Conservation (phyloP, 1,140 invertebrate species). For the Magallana gigas region DNA sequence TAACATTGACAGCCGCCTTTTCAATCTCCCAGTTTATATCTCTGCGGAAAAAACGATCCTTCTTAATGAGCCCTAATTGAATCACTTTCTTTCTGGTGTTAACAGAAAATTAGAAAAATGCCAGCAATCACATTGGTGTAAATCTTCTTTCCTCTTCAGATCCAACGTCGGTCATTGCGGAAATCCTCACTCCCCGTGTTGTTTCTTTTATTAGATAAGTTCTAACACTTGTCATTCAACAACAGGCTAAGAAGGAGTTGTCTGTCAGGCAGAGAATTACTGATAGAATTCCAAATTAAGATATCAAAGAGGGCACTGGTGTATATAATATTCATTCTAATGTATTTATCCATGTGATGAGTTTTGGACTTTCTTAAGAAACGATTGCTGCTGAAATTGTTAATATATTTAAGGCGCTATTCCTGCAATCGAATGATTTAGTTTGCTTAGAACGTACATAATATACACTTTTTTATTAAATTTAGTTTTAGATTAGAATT, state of each 20-base stretch:
- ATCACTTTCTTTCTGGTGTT: constrained; percentile 23
- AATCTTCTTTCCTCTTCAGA: neutral
- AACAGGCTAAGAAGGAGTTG: neutral
- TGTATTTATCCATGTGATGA: too few species aligned
- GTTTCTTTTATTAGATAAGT: constrained; percentile 5
- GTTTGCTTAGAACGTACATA: too few species aligned
- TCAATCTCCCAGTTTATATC: constrained; percentile 27
- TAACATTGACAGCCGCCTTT: constrained; percentile 17
- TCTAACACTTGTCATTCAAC: neutral
- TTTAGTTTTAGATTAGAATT: too few species aligned
- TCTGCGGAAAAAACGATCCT: constrained; percentile 23
- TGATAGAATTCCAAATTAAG: too few species aligned
- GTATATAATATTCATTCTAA: too few species aligned
- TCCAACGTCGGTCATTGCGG: neutral
- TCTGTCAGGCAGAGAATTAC: too few species aligned
- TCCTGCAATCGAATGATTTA: too few species aligned
- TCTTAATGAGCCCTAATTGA: constrained; percentile 27
- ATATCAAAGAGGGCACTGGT: too few species aligned
- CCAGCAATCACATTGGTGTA: constrained; percentile 8
- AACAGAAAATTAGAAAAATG: constrained; percentile 28
- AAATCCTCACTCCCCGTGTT: neutral
- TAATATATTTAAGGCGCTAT: too few species aligned
- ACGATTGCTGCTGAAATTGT: too few species aligned
- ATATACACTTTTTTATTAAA: too few species aligned
- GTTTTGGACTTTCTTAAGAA: too few species aligned